Evolutionary conservation across 2,797 vertebrate species (phyloP), one percentile per base, ranked within the genome.

Genomic region (Semotilus atromaculatus): DNA sequence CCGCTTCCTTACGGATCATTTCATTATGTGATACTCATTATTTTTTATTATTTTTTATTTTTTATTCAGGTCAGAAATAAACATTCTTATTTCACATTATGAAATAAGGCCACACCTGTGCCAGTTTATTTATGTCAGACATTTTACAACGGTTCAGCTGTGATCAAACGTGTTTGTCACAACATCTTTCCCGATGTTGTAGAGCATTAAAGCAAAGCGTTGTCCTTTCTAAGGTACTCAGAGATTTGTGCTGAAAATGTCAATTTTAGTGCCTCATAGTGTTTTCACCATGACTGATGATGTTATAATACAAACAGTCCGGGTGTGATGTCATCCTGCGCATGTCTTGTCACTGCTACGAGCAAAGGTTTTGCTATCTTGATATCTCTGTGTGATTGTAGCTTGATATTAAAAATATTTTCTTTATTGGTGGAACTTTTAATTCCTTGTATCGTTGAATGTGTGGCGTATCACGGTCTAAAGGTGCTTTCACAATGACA

Each of bases 371-470:
- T 55, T 79, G 77, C 68, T 86, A 87, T 72, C 81, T 36, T 83
- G 88, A 89, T 84, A 87, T 78, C 85, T 86, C 48, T 87, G 85
- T 90, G 88, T 91, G 84, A 85, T 70, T 88, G 84, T 91, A 84
- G 89, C 89, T 88, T 87, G 83, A 91, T 89, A 93, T 93, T 93
- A 94, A 93, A 93, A 91, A 89, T 91, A 92, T 93, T 94, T 95
- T 94, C 90, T 91, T 93, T 92, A 94, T 90, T 91, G 88, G 91
- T 92, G 92, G 88, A 90, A 90, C 74, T 82, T 86, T 77, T 87
- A 73, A 71, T 88, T 90, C 68, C 13, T 85, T 43, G 84, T 88
- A 40, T 80, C 8, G 78, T 86, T 77, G 45, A 55, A 67, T 38
- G 23, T 21, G 82, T 73, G 48, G 48, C 34, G 1, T 5, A 62